Evolutionary conservation across 2,113 vertebrate species (phyloP), one percentile per base, ranked within the genome.

Genomic region (Glaucidium brasilianum): DNA sequence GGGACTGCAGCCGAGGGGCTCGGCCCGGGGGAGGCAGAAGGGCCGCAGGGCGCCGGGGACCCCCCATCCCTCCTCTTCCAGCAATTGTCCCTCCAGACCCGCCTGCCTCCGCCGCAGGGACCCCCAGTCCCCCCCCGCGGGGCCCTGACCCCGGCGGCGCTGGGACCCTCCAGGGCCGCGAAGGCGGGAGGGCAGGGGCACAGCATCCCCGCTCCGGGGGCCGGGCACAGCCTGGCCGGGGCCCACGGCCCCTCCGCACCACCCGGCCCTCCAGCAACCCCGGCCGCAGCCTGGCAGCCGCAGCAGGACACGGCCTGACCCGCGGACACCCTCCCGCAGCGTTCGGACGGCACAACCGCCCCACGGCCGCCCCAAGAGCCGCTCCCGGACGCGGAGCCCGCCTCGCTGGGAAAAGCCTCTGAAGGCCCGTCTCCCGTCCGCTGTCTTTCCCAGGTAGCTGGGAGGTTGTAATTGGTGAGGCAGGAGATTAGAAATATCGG

Each of bases 401-500:
- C 2, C 73, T 11, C 12, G 4, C 35, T 5, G 39, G 50, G 58
- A 83, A 84, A 66, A 81, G 5, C 78, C 96, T 84, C 82, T 15
- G 91, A 93, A 85, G 87, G 96, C 94, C 89, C 3, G 7, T 50
- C 94, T 83, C 91, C 94, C 52, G 6, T 41, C 50, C 20, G 21
- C 95, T 79, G 86, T 88, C 95, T 96, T 78, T 95, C 96, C 96
- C 98, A 98, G 98, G 98, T 98, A 98, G 97, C 98, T 94, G 94
- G 95, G 91, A 98, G 98, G 97, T 97, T 98, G 98, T 98, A 98
- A 98, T 98, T 98, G 98, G 98, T 96, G 97, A 98, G 98, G 98
- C 98, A 98, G 98, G 98, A 98, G 98, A 98, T 98, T 98, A 98
- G 98, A 98, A 98, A 98, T 98, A 98, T 98, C 97, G 98, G 98